These are phyloP conservation scores for Athene noctua DNA, from an alignment of 2,113 vertebrate species.

Conservation along the genomic window DNA sequence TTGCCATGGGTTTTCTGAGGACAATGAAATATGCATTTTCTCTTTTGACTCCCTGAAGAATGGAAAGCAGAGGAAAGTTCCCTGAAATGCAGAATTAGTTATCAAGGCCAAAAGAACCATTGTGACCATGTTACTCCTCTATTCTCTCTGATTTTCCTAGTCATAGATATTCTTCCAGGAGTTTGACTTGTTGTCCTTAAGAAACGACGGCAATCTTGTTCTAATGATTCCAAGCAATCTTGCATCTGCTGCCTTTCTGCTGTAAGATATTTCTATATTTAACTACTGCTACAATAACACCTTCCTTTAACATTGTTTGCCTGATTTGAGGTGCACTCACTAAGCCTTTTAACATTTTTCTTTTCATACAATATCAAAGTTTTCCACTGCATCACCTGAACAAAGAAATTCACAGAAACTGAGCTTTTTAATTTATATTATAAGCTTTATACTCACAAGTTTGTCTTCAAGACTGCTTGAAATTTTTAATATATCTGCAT, in stretches of 20 bases:
- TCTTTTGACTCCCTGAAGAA: background rate
- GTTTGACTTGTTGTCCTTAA: background rate
- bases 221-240: background rate
- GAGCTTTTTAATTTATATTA: background rate
- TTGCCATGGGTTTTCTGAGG: background rate
- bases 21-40: background rate
- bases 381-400: background rate
- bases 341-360: background rate
- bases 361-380: background rate
- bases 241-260: background rate
- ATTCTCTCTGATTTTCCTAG: background rate
- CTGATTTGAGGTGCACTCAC: background rate
- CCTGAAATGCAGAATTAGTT: background rate
- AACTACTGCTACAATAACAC: background rate
- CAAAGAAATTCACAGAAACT: background rate
- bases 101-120: background rate
- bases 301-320: background rate
- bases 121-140: background rate
- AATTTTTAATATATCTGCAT: background rate
- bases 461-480: background rate
- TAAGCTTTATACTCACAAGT: background rate
- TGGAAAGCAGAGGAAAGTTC: background rate
- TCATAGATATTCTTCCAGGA: background rate
- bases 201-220: background rate
- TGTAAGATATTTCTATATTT: background rate